phyloP scores from a whole-genome alignment of 2,113 vertebrate genomes.

The Syngnathus typhle region DNA sequence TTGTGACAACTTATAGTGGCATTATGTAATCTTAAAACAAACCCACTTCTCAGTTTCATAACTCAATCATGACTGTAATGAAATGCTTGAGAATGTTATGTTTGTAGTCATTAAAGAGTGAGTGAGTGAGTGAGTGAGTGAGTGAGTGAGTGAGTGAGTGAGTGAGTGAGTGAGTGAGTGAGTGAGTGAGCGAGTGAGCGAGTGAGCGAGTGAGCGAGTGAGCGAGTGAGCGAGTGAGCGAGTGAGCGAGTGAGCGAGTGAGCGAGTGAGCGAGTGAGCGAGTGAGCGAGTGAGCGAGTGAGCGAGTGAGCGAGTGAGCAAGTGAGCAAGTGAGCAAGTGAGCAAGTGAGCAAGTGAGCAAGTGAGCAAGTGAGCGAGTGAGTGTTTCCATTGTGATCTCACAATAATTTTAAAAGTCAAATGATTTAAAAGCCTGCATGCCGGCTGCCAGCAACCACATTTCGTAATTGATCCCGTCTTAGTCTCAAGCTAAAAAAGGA shows the following conservation, averaged over 20 bases:
- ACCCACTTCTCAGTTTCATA: conserved; percentile 31
- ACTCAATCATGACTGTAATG: conserved; percentile 14
- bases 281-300: too few relatives aligned
- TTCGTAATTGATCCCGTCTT: conserved; percentile 39
- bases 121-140: too few relatives aligned
- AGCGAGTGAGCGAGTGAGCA: too few relatives aligned
- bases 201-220: too few relatives aligned
- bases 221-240: too few relatives aligned
- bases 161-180: too few relatives aligned
- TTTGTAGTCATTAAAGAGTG: not conserved
- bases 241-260: not conserved
- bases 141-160: too few relatives aligned
- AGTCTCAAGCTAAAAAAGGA: conserved; percentile 57
- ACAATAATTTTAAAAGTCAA: conserved; percentile 28
- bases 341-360: too few relatives aligned
- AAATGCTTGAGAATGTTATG: conserved; percentile 11
- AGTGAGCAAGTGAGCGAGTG: not conserved
- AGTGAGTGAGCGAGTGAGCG: too few relatives aligned
- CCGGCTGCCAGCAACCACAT: conserved; percentile 40
- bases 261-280: not conserved
- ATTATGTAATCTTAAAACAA: conserved; percentile 51
- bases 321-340: too few relatives aligned
- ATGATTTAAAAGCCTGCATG: conserved; percentile 40
- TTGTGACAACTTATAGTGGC: conserved; percentile 52
- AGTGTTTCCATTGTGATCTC: conserved; percentile 30